Evolutionary conservation across 2,113 vertebrate genomes (phyloP), one percentile per base, ranked within the genome.

Genomic region (Myrmophylax atrothorax): DNA sequence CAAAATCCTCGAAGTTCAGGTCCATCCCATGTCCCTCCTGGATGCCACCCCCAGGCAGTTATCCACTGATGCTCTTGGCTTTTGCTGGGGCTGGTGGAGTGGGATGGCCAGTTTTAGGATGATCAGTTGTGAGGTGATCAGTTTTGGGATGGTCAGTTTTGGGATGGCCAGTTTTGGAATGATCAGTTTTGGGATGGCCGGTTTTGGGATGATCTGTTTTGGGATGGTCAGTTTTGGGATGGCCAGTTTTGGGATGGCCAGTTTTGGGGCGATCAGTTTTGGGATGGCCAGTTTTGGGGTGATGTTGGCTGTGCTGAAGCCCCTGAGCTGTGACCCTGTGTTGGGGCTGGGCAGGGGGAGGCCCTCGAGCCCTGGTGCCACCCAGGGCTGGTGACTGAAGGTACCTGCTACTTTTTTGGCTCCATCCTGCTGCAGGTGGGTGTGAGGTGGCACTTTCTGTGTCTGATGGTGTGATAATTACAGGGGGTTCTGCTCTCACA

Each of bases 251-350:
- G 83, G 78, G 85, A 46, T 18, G 7, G 12, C 23, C 44, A 46
- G 44, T 46, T 46, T 46, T 7, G 44, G 44, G 18, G 18, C 23
- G 20, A 11, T 10, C 46, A 47, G 20, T 47, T 47, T 47, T 0
- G 2, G 38, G 29, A 17, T 0, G 10, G 44, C 78, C 0, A 1
- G 12, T 16, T 82, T 63, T 87, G 84, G 80, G 87, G 5, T 17
- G 56, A 22, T 2, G 5, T 18, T 89, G 75, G 86, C 70, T 58
- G n/a, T 66, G 38, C 74, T 18, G 33, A 47, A 64, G 55, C 29
- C 26, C 29, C 26, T 33, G 44, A 64, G 69, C 37, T 0, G 0
- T 40, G 53, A 25, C 47, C 1, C 1, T 4, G 29, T 4, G 0
- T 4, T 0, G 2, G n/a, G 50, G 56, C 66, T 75, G 70, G 37